Conservation (phyloP, 2,113 vertebrate genomes). For the Nipponia nippon region DNA sequence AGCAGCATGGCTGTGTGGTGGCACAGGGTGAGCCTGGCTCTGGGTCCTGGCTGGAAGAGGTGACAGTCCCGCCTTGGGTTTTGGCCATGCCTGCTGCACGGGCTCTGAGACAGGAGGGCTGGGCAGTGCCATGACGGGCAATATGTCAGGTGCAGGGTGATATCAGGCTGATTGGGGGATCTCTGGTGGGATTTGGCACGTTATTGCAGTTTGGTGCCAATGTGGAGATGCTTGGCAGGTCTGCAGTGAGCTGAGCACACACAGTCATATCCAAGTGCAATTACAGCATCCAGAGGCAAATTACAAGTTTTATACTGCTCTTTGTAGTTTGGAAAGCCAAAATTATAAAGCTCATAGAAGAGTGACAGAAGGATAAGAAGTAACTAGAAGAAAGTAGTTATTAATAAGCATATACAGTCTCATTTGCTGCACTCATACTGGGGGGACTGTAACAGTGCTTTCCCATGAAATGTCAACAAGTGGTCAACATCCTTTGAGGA, state of each 20-base stretch:
- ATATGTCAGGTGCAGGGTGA: background rate
- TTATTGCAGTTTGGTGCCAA: background rate
- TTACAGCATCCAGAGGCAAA: background rate
- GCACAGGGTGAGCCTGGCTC: rapidly evolving
- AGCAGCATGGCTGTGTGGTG: rapidly evolving
- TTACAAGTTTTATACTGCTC: background rate
- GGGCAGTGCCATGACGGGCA: background rate
- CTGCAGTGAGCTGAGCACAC: background rate
- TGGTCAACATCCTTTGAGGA: background rate
- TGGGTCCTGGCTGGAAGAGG: background rate
- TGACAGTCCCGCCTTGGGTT: background rate
- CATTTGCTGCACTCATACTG: background rate
- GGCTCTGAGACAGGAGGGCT: background rate
- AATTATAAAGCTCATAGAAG: background rate
- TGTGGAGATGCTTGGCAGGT: background rate
- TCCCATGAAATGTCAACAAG: background rate
- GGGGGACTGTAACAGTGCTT: background rate
- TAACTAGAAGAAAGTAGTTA: background rate
- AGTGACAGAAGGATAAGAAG: background rate
- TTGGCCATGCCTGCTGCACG: background rate
- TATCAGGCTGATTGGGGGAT: background rate
- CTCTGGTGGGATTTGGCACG: background rate
- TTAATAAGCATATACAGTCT: background rate
- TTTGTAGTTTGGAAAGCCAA: background rate
- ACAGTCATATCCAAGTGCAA: background rate